Evolutionary conservation across 2,113 vertebrate species (phyloP).

Genomic region (Pelecanus crispus): DNA sequence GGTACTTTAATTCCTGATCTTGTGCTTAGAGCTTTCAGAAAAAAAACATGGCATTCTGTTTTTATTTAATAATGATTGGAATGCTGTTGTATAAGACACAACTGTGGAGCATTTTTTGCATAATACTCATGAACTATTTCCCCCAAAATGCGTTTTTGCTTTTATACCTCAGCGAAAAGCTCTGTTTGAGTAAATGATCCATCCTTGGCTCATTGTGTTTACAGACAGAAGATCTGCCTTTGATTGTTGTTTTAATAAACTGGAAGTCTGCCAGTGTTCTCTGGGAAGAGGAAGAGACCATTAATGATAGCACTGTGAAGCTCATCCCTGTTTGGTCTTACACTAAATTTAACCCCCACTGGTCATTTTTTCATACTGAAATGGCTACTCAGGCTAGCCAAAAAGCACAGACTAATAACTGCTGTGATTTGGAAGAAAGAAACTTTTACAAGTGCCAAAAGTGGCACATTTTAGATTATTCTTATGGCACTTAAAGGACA

Average conservation of each 20-base stretch:
- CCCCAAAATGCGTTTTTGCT: constrained; percentile 59
- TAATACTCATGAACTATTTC: constrained; percentile 51
- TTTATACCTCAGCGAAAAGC: constrained; percentile 62
- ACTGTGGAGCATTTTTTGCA: not conserved
- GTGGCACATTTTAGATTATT: constrained; percentile 49
- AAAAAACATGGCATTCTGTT: not conserved
- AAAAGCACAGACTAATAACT: constrained; percentile 43
- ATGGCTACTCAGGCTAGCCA: constrained; percentile 16
- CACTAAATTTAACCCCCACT: constrained; percentile 66
- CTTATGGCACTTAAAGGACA: constrained; percentile 30
- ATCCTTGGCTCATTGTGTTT: constrained; percentile 63
- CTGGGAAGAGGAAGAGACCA: constrained; percentile 52
- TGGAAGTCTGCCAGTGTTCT: constrained; percentile 71
- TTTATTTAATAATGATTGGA: constrained; percentile 20
- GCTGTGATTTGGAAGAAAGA: constrained; percentile 27
- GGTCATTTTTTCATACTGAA: not conserved
- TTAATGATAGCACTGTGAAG: constrained; percentile 60
- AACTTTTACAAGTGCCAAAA: constrained; percentile 17
- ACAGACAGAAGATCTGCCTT: constrained; percentile 59
- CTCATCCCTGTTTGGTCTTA: constrained; percentile 49
- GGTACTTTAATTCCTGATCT: not conserved
- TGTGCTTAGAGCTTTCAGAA: not conserved
- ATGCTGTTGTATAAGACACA: not conserved
- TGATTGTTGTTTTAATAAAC: constrained; percentile 74
- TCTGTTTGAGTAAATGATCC: constrained; percentile 70